Base-by-base conservation (phyloP, 2,113 vertebrate genomes). In the Mixornis gularis region DNA sequence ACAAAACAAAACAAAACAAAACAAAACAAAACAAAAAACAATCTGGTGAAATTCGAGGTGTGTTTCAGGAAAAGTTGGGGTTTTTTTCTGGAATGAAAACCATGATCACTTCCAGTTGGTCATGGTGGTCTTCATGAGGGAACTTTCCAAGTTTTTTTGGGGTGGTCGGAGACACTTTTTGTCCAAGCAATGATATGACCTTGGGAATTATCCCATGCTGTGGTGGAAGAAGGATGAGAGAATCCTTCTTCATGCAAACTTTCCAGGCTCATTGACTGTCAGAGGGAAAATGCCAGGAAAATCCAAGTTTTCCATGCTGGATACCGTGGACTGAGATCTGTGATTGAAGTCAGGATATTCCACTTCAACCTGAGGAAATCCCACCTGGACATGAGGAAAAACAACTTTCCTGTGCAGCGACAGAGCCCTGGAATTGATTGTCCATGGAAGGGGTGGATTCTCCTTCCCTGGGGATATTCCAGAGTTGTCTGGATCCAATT, bases 361-460 rank as follows among this genome's bases (percentile, higher is more conserved):
- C 29, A 10, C 10, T 69, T 36, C 34, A 79, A 3, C 6, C 0
- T 6, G 14, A 68, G 30, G 34, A 14, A 56, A 62, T 55, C 77
- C 55, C 29, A 46, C 46, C 38, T 60, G 56, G 34, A 48, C 19
- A 2, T 3, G 20, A 70, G 56, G 73, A 6, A 55, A 40, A 63
- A 4, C 13, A 11, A 19, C 15, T 13, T 53, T 10, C 18, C 55
- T 17, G 32, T 10, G 53, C n/a, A 19, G 38, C n/a, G 72, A 22
- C 38, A 6, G 22, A 36, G 44, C 38, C 1, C 38, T 85, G 72
- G 72, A 38, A 19, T 15, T 36, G 25, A 17, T 9, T 41, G 8
- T 30, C 29, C 84, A 3, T 0, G 0, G 55, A 60, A 8, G 16
- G 8, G 5, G 10, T 30, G 65, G 48, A 12, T 62, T 26, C 24